These are phyloP conservation scores for Magallana angulata DNA, from an alignment of 1,140 invertebrate species.

Conservation along the genomic window DNA sequence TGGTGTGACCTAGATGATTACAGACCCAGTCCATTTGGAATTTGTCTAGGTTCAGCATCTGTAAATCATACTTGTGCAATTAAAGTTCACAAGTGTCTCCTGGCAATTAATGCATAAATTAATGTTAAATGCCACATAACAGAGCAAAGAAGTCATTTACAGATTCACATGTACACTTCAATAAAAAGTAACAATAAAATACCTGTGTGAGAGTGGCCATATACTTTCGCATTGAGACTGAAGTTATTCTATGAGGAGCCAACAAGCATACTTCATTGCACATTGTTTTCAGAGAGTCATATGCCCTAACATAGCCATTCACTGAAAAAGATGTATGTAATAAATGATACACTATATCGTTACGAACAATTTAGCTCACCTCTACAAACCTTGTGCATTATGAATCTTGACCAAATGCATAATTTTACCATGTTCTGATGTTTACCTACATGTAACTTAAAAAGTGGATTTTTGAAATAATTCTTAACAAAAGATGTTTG, in stretches of 20 bases:
- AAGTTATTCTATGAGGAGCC: conserved; percentile 42
- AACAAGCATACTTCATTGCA: conserved; percentile 31
- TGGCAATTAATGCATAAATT: conserved; percentile 11
- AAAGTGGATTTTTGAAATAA: not conserved
- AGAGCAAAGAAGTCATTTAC: conserved; percentile 15
- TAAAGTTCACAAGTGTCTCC: conserved; percentile 15
- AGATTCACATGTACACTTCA: conserved; percentile 15
- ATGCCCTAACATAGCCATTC: conserved; percentile 28
- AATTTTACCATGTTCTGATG: conserved; percentile 4
- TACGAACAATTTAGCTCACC: conserved; percentile 12
- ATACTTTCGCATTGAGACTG: conserved; percentile 49
- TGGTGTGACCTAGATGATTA: conserved; percentile 44
- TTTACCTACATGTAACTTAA: not conserved
- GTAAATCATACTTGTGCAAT: conserved; percentile 14
- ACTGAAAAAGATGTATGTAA: conserved; percentile 27
- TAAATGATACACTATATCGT: not conserved
- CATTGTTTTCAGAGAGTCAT: conserved; percentile 48
- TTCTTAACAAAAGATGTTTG: too few species aligned
- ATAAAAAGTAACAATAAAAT: conserved; percentile 28
- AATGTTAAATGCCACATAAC: conserved; percentile 10
- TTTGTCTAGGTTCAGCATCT: conserved; percentile 49
- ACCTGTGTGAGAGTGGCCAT: conserved; percentile 53
- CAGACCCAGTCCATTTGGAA: conserved; percentile 44
- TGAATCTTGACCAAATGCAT: conserved; percentile 9
- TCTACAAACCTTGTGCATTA: not conserved